Evolutionary conservation across 2,797 vertebrate species (phyloP), one percentile per base, ranked within the genome.

Genomic region (Sebastes variabilis): DNA sequence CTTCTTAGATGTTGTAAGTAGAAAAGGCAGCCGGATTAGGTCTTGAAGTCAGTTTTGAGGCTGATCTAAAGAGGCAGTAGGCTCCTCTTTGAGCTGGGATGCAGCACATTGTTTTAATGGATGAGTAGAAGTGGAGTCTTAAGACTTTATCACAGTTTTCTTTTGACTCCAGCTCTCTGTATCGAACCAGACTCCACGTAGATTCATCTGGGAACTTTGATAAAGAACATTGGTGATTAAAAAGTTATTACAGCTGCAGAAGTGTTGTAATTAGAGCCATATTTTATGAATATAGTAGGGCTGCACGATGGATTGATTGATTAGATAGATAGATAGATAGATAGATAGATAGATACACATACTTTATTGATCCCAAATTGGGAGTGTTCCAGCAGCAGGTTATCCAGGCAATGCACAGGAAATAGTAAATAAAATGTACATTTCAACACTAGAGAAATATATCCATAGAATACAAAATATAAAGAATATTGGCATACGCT

Each of bases 71-170:
- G 12, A 62, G 61, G 77, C 38, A 16, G 38, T 42, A 60, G 70
- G 71, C 71, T 56, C 6, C n/a, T 68, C 58, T 71, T 25, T 72
- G 61, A 71, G 62, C 36, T 12, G n/a, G 32, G 42, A 55, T 8
- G 32, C 20, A 24, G 12, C 61, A 52, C 49, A 52, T 6, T 20
- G 38, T 42, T 14, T 42, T 42, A 42, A 42, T 16, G 14, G 14
- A 42, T 61, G 66, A 71, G 34, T 18, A 20, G 6, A 79, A 71
- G 56, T 67, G 76, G 60, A 54, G 46, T 42, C 34, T 69, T 60
- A 25, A 14, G 18, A 55, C 5, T 67, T 62, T 9, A 25, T 77
- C 22, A 34, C 4, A 14, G 30, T 55, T 73, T 38, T 27, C 9
- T 4, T 25, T 14, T 49, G 25, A 58, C 14, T 56, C 9, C 32